A percentile compares a stretch with the other conserved stretches of the same genome.
Evolutionary conservation across 2,113 vertebrate genomes (phyloP).

Genomic region (Myrmophylax atrothorax): DNA sequence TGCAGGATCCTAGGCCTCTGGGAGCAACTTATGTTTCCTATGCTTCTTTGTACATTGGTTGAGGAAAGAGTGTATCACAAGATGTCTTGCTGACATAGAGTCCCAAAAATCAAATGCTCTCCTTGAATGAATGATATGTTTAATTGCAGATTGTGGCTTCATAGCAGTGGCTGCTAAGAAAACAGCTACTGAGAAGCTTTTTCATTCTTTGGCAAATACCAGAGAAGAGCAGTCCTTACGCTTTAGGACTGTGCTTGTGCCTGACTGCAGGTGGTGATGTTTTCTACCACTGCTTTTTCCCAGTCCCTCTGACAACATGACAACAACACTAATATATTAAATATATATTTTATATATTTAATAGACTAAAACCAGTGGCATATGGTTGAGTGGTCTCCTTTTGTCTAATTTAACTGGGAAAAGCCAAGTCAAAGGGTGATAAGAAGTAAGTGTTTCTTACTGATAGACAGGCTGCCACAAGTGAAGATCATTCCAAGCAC

Average conservation of each 20-base stretch:
- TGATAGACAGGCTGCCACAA: conserved; percentile 84
- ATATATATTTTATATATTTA: no score
- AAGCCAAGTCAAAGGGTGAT: not conserved
- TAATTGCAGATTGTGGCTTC: not conserved
- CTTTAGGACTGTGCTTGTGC: not conserved
- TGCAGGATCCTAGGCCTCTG: not conserved
- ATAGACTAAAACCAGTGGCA: not conserved
- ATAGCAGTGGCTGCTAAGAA: not conserved
- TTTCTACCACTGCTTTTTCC: not conserved
- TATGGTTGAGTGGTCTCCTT: not conserved
- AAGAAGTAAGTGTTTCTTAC: conserved; percentile 77
- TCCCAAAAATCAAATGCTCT: not conserved
- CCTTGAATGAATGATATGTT: not conserved
- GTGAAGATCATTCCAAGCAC: conserved; percentile 81
- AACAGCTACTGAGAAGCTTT: not conserved
- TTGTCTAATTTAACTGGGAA: not conserved
- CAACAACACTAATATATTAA: not conserved
- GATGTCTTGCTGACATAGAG: not conserved
- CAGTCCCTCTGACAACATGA: not conserved
- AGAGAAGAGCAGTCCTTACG: not conserved
- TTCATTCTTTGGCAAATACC: not conserved
- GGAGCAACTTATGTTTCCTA: not conserved
- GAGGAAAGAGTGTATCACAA: not conserved
- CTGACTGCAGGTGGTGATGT: not conserved
- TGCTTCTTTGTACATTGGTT: not conserved